These are phyloP conservation scores for Furcifer pardalis DNA, from an alignment of 2,797 vertebrate species.

Conservation along the genomic window DNA sequence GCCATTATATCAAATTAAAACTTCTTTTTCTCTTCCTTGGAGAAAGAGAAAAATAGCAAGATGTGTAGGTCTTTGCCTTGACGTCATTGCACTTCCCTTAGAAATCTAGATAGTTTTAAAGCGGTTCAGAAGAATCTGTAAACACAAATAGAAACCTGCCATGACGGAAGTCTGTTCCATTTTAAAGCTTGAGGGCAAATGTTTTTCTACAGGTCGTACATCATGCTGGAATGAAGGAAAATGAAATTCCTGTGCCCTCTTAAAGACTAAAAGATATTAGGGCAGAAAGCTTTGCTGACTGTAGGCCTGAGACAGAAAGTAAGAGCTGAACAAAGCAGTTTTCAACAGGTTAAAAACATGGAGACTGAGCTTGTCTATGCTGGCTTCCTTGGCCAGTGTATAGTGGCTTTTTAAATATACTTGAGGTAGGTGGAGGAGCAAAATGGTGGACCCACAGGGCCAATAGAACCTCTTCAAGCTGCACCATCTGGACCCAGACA, in stretches of 20 bases:
- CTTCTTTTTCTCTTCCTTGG: not conserved
- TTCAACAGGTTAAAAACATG: not conserved
- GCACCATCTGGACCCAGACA: too few relatives aligned
- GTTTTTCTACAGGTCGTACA: slow-evolving; percentile 39
- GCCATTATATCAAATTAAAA: not conserved
- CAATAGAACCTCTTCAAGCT: too few relatives aligned
- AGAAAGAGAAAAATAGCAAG: not conserved
- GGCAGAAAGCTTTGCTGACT: not conserved
- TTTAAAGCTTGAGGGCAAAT: slow-evolving; percentile 26
- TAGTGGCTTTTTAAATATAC: too few relatives aligned
- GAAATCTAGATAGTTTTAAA: slow-evolving; percentile 31
- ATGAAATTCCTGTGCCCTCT: not conserved
- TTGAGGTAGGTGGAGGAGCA: too few relatives aligned
- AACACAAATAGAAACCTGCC: not conserved
- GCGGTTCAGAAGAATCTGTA: slow-evolving; percentile 21
- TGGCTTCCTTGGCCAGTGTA: not conserved
- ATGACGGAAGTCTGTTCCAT: slow-evolving; percentile 34
- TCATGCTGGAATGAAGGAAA: not conserved
- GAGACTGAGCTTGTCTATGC: not conserved
- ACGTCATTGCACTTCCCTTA: slow-evolving; percentile 6
- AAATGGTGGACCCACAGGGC: too few relatives aligned
- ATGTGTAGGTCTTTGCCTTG: not conserved
- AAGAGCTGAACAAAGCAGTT: not conserved
- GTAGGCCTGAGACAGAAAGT: not conserved
- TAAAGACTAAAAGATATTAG: not conserved